Conservation (phyloP, 2,888 invertebrate species). For the Gymnocheta viridis region DNA sequence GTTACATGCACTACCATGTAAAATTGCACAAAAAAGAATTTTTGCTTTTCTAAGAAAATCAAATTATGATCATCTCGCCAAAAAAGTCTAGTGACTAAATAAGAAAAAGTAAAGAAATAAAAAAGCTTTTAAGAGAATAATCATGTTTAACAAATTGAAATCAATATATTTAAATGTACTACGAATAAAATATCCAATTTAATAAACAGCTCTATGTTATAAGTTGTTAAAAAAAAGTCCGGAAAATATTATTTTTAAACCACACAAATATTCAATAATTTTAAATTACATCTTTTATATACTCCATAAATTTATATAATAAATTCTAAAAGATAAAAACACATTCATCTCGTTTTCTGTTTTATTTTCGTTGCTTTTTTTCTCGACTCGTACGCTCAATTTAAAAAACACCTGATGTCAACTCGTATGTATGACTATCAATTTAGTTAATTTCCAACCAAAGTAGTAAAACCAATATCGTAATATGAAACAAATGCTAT, state of each 20-base stretch:
- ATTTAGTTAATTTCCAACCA: constrained; percentile 67
- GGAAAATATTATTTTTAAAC: neutral
- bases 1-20: neutral
- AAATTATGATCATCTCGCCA: neutral
- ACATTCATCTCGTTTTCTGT: constrained; percentile 25
- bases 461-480: constrained; percentile 51
- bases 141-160: neutral
- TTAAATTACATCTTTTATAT: neutral
- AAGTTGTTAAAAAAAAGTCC: neutral
- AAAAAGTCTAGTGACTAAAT: neutral
- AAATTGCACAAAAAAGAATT: too few species aligned
- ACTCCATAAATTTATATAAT: constrained; percentile 6
- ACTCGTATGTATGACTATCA: constrained; percentile 60
- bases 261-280: constrained; percentile 29
- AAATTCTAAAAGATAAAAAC: constrained; percentile 27
- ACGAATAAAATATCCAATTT: constrained; percentile 11
- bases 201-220: constrained; percentile 4
- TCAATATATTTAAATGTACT: constrained; percentile 17
- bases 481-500: constrained; percentile 48
- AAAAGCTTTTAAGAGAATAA: neutral
- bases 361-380: neutral
- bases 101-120: neutral
- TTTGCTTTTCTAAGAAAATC: neutral
- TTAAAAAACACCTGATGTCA: constrained; percentile 57
- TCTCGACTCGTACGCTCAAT: constrained; percentile 25